These are phyloP conservation scores for Sarcophaga subvicina DNA, from an alignment of 2,888 invertebrate genomes.

Conservation along the genomic window DNA sequence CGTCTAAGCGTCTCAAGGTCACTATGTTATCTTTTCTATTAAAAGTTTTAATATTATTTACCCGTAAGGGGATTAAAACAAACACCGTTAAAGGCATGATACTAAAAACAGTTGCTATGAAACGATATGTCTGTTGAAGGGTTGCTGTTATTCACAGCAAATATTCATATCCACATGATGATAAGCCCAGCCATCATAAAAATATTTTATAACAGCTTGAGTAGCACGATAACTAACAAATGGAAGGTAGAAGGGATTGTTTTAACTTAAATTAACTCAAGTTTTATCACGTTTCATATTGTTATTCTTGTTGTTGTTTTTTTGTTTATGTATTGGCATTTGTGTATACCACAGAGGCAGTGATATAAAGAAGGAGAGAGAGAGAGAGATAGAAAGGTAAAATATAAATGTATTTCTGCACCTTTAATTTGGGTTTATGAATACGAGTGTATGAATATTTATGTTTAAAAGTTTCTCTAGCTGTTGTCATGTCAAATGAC, in stretches of 20 bases:
- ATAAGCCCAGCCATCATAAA: neutral
- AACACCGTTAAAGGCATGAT: neutral
- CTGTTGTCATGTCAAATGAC: conserved; percentile 11
- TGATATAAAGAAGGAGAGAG: neutral
- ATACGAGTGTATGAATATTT: no score
- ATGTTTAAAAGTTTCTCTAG: neutral
- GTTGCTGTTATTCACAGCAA: neutral
- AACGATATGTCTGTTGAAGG: neutral
- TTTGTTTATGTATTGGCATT: neutral
- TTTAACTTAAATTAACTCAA: conserved; percentile 33
- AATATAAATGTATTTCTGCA: neutral
- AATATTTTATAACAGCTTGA: neutral
- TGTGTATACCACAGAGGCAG: neutral
- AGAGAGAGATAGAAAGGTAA: no score
- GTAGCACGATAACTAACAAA: neutral
- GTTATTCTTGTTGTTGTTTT: neutral
- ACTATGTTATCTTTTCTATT: neutral
- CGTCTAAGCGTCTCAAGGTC: neutral
- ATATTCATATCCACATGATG: neutral
- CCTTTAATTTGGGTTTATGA: neutral
- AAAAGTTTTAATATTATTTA: neutral
- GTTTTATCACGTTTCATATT: conserved; percentile 19
- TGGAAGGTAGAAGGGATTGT: neutral
- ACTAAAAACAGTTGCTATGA: neutral
- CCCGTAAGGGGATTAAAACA: conserved; percentile 16